A percentile compares a stretch with the other conserved stretches of the same genome.
Conservation (phyloP, 2,113 vertebrate genomes). For the Dromiciops gliroides region DNA sequence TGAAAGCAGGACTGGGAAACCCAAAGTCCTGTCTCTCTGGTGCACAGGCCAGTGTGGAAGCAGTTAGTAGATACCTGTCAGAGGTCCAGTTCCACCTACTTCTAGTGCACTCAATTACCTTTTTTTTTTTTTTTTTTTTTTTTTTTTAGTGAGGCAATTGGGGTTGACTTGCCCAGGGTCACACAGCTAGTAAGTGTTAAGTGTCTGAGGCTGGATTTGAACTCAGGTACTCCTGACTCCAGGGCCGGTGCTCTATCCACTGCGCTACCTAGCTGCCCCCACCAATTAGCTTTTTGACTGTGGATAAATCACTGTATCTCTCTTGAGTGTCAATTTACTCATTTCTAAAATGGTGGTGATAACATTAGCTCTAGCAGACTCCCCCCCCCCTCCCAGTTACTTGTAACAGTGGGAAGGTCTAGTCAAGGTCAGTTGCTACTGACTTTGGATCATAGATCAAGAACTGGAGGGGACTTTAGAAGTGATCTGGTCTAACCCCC, state of each 20-base stretch:
- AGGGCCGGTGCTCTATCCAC: too few species aligned
- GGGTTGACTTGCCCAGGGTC: too few species aligned
- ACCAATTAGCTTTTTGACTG: not conserved
- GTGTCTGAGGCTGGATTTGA: too few species aligned
- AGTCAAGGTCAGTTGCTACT: not conserved
- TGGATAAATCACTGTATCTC: not conserved
- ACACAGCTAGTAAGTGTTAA: too few species aligned
- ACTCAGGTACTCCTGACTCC: too few species aligned
- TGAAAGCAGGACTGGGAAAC: not conserved
- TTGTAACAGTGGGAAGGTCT: not conserved
- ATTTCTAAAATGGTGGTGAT: not conserved
- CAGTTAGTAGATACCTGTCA: rapidly evolving
- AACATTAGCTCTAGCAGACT: not conserved
- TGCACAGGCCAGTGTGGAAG: not conserved
- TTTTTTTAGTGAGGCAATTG: too few species aligned
- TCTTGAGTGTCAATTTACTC: not conserved
- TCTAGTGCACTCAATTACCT: too few species aligned
- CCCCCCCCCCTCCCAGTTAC: too few species aligned
- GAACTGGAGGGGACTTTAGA: not conserved
- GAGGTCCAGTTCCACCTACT: not conserved
- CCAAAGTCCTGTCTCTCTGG: not conserved
- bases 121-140: too few species aligned
- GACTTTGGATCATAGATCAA: not conserved
- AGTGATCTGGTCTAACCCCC: not conserved
- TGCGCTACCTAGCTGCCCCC: too few species aligned